Base-by-base conservation (phyloP, 2,888 invertebrate genomes). In the Clistopyga incitator region DNA sequence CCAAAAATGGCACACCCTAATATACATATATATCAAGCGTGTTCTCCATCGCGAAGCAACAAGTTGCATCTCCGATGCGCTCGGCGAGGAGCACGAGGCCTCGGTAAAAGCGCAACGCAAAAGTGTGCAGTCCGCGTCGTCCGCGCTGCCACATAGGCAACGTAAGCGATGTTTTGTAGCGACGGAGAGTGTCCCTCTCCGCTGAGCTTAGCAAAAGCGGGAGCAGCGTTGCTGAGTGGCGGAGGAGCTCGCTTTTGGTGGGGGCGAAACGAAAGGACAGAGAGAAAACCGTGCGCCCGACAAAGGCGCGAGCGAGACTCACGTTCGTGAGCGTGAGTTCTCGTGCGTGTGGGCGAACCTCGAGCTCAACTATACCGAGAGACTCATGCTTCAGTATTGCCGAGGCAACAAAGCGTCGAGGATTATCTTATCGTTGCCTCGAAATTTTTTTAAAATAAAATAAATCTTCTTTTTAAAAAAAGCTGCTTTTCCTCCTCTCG, bases 331-430 rank as follows among this genome's bases (percentile, higher is more conserved):
- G 72, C 65, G 71, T 47, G 67, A 76, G 65, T 56, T 11, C 38
- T 42, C 47, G 52, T 56, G 54, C 64, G 75, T 78, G 78, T 82
- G 76, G 76, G 79, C 79, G 79, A 83, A 79, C 76, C 82, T 65
- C 76, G 76, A 83, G 75, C 29, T 74, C 68, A 65, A 70, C 52
- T 59, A 64, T 59, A 76, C 65, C 71, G 64, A 34, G 74, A 25
- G 29, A 65, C 75, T 75, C 59, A 54, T 29, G 68, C 80, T 15
- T 59, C 86, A 86, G 87, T 87, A 78, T 78, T 71, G 77, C 74
- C 52, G 75, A 72, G 82, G 79, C 82, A 79, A 82, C 82, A 78
- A 82, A 79, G 77, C 74, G 76, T 47, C 77, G 82, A 74, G 84
- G 75, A 76, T 70, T 79, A 72, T 83, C 54, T 82, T 82, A 75